A percentile compares a stretch with the other conserved stretches of the same genome.
These are phyloP conservation scores for Parnassius apollo DNA, from an alignment of 2,888 invertebrate genomes.

Conservation along the genomic window DNA sequence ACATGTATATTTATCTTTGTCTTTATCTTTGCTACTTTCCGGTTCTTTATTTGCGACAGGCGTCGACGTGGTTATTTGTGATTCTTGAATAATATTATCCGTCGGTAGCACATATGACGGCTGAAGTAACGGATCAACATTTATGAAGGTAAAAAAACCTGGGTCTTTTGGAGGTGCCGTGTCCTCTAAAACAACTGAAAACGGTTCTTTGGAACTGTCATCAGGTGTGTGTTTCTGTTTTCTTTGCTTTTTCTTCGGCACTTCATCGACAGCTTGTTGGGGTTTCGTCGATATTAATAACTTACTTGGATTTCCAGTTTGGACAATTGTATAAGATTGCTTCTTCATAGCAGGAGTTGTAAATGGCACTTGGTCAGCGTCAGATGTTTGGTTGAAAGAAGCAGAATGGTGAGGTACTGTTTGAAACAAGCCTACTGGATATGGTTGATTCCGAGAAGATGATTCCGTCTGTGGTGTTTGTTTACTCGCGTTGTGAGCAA, in stretches of 20 bases:
- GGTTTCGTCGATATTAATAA: constrained; percentile 70
- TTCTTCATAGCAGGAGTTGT: constrained; percentile 69
- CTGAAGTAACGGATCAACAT: constrained; percentile 68
- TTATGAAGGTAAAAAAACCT: constrained; percentile 69
- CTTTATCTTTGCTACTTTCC: constrained; percentile 39
- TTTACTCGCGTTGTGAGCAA: not conserved
- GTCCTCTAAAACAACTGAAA: constrained; percentile 53
- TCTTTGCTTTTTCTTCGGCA: constrained; percentile 48
- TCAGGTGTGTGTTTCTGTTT: constrained; percentile 42
- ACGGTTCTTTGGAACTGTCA: constrained; percentile 40
- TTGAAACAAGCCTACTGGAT: constrained; percentile 70
- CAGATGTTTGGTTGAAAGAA: constrained; percentile 31
- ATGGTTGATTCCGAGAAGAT: constrained; percentile 45
- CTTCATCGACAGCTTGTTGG: constrained; percentile 41
- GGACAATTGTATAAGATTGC: constrained; percentile 69
- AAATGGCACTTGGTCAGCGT: constrained; percentile 40
- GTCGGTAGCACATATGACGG: constrained; percentile 72
- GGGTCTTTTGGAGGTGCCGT: constrained; percentile 49
- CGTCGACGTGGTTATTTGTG: constrained; percentile 69
- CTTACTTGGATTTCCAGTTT: constrained; percentile 72
- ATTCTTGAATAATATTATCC: constrained; percentile 69
- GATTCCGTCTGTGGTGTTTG: constrained; percentile 11
- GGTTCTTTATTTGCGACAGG: constrained; percentile 36
- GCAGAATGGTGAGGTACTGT: constrained; percentile 48
- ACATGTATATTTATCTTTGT: constrained; percentile 54